These are phyloP conservation scores for Solea senegalensis DNA, from an alignment of 2,113 vertebrate genomes.

Conservation along the genomic window DNA sequence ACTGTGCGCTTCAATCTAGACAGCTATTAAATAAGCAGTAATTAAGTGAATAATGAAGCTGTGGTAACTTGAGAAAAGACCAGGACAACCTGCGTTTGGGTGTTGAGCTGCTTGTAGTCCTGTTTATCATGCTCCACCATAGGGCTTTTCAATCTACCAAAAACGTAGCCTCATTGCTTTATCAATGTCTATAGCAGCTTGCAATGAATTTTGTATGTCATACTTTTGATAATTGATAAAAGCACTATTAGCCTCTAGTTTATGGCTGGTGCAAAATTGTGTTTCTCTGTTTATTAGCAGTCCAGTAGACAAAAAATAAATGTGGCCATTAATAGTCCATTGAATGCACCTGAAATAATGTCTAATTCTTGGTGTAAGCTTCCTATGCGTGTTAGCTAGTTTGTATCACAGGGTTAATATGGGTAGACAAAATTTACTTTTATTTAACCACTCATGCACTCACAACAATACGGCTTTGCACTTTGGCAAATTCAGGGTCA, in stretches of 20 bases:
- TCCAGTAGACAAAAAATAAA: neutral
- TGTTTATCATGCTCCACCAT: neutral
- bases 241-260: neutral
- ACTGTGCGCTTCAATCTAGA: slow-evolving; percentile 28
- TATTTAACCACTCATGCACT: neutral
- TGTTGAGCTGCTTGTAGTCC: neutral
- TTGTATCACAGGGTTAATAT: neutral
- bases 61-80: neutral
- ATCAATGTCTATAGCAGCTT: no score
- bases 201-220: no score
- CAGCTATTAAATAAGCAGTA: neutral
- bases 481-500: neutral
- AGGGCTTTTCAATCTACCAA: no score
- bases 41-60: neutral
- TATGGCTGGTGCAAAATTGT: neutral
- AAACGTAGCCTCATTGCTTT: no score
- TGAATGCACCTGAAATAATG: neutral
- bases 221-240: no score
- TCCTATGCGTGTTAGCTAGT: neutral
- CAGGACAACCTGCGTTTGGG: neutral
- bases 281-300: neutral
- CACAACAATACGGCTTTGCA: neutral
- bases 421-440: neutral
- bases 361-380: neutral
- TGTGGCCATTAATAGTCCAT: neutral